Evolutionary conservation across 2,797 vertebrate genomes (phyloP).

Genomic region (Xiphophorus birchmanni): DNA sequence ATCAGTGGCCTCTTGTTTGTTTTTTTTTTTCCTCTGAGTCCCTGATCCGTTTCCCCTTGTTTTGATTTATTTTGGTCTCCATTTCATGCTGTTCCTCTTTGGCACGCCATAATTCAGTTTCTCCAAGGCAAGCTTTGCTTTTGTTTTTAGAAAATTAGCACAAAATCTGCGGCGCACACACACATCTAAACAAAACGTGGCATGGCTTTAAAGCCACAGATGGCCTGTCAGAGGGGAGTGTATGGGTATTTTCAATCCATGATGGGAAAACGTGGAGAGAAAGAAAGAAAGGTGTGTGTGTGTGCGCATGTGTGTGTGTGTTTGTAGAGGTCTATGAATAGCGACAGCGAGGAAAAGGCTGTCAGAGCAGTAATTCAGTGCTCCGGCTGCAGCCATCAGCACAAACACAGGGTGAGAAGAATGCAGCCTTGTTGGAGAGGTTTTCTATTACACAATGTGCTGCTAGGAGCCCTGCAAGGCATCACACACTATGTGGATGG

Average conservation of each 20-base stretch:
- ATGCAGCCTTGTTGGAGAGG: conserved; percentile 60
- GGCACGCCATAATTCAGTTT: conserved; percentile 17
- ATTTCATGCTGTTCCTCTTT: conserved; percentile 1
- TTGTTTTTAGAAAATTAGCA: conserved; percentile 57
- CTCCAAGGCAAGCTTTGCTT: conserved; percentile 32
- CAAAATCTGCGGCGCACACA: conserved; percentile 32
- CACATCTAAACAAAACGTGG: background rate
- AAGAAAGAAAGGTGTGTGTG: conserved; percentile 24
- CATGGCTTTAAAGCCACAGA: conserved; percentile 63
- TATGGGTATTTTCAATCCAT: conserved; percentile 52
- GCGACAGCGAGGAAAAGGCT: conserved; percentile 64
- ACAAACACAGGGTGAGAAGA: conserved; percentile 53
- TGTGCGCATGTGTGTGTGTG: conserved; percentile 32
- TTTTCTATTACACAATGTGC: conserved; percentile 56
- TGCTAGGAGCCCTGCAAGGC: conserved; percentile 61
- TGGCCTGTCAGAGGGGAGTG: conserved; percentile 69
- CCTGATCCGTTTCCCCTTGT: background rate
- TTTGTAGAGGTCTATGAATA: conserved; percentile 54
- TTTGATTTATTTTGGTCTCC: background rate
- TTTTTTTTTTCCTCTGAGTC: background rate
- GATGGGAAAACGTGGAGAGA: conserved; percentile 51
- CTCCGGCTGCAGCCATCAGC: conserved; percentile 57
- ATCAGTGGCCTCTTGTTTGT: background rate
- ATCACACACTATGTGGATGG: conserved; percentile 39
- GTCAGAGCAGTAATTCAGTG: conserved; percentile 65